Evolutionary conservation across 2,888 invertebrate species (phyloP).

Genomic region (Sinohyriopsis cumingii): DNA sequence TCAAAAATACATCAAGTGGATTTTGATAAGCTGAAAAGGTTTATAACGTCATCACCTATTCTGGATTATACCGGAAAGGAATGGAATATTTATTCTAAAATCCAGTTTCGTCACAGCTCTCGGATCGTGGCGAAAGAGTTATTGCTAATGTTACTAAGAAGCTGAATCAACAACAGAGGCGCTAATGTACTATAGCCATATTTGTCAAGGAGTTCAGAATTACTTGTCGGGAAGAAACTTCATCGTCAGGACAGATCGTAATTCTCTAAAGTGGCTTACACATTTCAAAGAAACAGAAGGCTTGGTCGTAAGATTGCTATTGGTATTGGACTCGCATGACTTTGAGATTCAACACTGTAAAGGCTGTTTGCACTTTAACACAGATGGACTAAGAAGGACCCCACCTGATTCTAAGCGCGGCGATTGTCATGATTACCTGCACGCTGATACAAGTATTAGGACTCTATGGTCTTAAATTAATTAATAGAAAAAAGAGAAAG

Average conservation of each 20-base stretch:
- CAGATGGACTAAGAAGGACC: too few relatives aligned
- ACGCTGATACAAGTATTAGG: too few relatives aligned
- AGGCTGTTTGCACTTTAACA: too few relatives aligned
- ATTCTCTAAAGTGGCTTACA: too few relatives aligned
- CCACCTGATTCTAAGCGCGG: too few relatives aligned
- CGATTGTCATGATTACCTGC: too few relatives aligned
- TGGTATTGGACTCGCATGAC: too few relatives aligned
- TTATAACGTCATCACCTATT: background rate
- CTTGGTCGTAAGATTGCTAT: too few relatives aligned
- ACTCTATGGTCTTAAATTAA: too few relatives aligned
- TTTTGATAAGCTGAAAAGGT: slow-evolving; percentile 1
- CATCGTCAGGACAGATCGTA: slow-evolving; percentile 17
- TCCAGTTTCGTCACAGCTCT: slow-evolving; percentile 20
- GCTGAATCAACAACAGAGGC: slow-evolving; percentile 6
- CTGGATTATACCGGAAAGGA: background rate
- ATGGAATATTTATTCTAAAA: slow-evolving; percentile 11
- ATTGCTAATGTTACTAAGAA: slow-evolving; percentile 18
- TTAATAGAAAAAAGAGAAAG: too few relatives aligned
- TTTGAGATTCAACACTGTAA: too few relatives aligned
- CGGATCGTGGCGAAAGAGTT: slow-evolving; percentile 13
- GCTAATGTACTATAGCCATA: slow-evolving; percentile 24
- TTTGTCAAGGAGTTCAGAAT: slow-evolving; percentile 17
- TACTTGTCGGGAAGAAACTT: slow-evolving; percentile 16
- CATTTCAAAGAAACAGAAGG: too few relatives aligned
- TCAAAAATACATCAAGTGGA: background rate